Evolutionary conservation across 2,797 vertebrate genomes (phyloP), one percentile per base, ranked within the genome.

Genomic region (Gastrophryne carolinensis): DNA sequence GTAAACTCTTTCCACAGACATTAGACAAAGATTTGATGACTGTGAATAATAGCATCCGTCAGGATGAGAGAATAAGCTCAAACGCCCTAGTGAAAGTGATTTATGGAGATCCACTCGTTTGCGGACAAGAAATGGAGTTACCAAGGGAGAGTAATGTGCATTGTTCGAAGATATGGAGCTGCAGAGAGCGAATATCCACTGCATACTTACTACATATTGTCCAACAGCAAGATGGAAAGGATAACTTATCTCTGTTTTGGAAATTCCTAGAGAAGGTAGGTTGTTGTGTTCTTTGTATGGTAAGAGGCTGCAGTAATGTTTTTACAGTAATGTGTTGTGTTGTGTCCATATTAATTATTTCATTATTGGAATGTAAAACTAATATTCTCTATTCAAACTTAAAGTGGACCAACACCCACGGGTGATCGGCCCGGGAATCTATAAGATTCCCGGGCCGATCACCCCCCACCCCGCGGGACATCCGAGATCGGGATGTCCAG

Each of bases 261-360:
- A 92, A 83, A 56, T 98, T 99, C 81, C 87, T 99, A 73, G 94
- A 96, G 44, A 94, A 83, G 90, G 97, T 98, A 73, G 52, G 82
- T 26, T 21, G 5, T 34, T 34, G 4, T 9, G 4, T 34, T 34
- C 9, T 4, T 34, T 58, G n/a, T n/a, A n/a, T n/a, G n/a, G n/a
- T n/a, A n/a, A n/a, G n/a, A n/a, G n/a, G n/a, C n/a, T n/a, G n/a
- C n/a, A n/a, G n/a, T n/a, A n/a, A n/a, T n/a, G n/a, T n/a, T n/a
- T n/a, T n/a, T n/a, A n/a, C n/a, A n/a, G n/a, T n/a, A n/a, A n/a
- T n/a, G n/a, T n/a, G n/a, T n/a, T n/a, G n/a, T n/a, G n/a, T n/a
- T n/a, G n/a, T n/a, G n/a, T n/a, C n/a, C n/a, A n/a, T n/a, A n/a
- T n/a, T n/a, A n/a, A n/a, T n/a, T n/a, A n/a, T n/a, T n/a, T n/a